These are phyloP conservation scores for Kryptolebias marmoratus DNA, from an alignment of 2,113 vertebrate species.

Conservation along the genomic window DNA sequence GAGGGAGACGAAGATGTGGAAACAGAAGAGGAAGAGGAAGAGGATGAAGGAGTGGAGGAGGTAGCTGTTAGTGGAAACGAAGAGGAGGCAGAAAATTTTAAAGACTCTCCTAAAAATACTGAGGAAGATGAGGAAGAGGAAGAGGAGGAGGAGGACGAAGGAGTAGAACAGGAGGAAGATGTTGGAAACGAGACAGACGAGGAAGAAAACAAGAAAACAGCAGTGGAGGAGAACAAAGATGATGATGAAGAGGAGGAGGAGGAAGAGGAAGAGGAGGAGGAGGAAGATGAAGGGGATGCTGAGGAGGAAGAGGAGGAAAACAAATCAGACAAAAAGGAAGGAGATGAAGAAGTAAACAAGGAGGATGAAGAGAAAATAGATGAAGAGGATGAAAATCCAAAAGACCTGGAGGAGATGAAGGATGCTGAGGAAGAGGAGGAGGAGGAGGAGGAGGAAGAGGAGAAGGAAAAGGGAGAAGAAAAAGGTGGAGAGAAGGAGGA, in stretches of 20 bases:
- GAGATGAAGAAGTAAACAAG: background rate
- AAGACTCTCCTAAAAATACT: background rate
- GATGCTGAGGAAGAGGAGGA: background rate
- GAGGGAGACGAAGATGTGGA: slow-evolving; percentile 5
- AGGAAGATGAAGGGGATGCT: background rate
- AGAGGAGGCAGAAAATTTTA: slow-evolving; percentile 2
- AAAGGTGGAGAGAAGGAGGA: background rate
- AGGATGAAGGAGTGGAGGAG: background rate
- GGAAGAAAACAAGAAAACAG: background rate
- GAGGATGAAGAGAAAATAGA: background rate
- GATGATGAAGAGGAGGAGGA: slow-evolving; percentile 1
- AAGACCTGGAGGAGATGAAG: background rate
- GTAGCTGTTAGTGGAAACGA: background rate
- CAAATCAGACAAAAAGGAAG: background rate
- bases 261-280: background rate
- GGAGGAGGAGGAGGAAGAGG: background rate
- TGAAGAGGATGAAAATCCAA: background rate
- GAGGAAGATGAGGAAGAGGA: slow-evolving; percentile 1
- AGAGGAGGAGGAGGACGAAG: slow-evolving; percentile 1
- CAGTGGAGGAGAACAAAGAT: background rate
- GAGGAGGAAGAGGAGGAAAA: background rate
- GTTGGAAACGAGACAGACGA: background rate
- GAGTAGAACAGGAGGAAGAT: background rate
- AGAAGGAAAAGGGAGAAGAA: background rate
- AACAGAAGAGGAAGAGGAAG: background rate